phyloP scores from a whole-genome alignment of 2,113 vertebrate species.

The Lampris incognitus region DNA sequence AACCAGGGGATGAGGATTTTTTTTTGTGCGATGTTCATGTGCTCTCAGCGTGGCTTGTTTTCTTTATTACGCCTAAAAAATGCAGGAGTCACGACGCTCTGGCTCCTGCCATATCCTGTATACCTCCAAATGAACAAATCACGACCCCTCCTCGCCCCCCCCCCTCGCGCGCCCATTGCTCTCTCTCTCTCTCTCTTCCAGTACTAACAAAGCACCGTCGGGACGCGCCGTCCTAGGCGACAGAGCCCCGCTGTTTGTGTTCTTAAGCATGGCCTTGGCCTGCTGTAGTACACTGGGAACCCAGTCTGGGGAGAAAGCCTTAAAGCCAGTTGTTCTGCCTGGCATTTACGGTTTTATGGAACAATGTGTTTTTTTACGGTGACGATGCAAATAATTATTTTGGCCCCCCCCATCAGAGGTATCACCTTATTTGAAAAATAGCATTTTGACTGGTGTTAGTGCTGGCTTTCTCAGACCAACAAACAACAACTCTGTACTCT shows the following conservation, averaged over 20 bases:
- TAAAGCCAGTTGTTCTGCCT: not conserved
- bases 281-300: conserved; percentile 26
- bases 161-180: conserved; percentile 45
- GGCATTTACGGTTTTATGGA: not conserved
- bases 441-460: too few species aligned
- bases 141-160: conserved; percentile 75
- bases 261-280: conserved; percentile 75
- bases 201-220: conserved; percentile 78
- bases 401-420: not conserved
- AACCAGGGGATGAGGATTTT: not conserved
- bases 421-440: too few species aligned
- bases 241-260: conserved; percentile 81
- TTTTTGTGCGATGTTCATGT: not conserved
- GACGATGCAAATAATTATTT: conserved; percentile 8
- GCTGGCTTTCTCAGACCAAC: too few species aligned
- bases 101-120: conserved; percentile 93
- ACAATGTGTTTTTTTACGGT: conserved; percentile 4
- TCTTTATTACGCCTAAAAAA: conserved; percentile 71
- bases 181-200: conserved; percentile 26
- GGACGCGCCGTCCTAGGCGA: conserved; percentile 65
- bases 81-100: conserved; percentile 87
- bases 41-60: conserved; percentile 30
- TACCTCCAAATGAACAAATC: conserved; percentile 84
- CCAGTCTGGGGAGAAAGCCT: too few species aligned
- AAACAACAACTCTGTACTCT: too few species aligned